Evolutionary conservation across 2,797 vertebrate species (phyloP), one percentile per base, ranked within the genome.

Genomic region (Trachops cirrhosus): DNA sequence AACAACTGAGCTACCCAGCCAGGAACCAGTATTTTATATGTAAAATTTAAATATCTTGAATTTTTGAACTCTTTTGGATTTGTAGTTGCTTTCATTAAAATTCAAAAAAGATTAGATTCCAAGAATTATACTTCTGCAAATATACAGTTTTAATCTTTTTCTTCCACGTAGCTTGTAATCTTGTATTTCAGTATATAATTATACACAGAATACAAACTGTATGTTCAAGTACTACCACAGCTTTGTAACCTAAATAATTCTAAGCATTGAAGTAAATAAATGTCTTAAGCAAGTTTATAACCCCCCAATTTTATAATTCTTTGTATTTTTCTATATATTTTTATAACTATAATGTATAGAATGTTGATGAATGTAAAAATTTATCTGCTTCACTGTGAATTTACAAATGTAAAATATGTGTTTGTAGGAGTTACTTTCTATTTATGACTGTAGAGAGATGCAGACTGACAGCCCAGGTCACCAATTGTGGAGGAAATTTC

Each of bases 401-500:
- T 83, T 88, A 90, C 34, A 82, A 59, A 80, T 94, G 12, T 96
- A 54, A 96, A 96, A 71, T 90, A 39, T 97, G 48, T 88, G 10
- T 98, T 98, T 97, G 44, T 94, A 99, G 99, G 99, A 99, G 95
- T 98, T 99, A 39, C 83, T 99, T 92, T 99, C 99, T 41, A 99
- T 99, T 97, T 99, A 99, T 98, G 99, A 99, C 97, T 99, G 99
- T 95, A 99, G 98, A 52, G 99, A 99, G 94, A 99, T 99, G 89
- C 98, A 98, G 83, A 98, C 67, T 0, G 99, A 99, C 95, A 98
- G 99, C 3, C 94, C 99, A 0, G 99, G 99, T 14, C 98, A 99
- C 15, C 99, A 99, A 15, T 98, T 99, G 71, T 99, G 99, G 99
- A 99, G 99, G 95, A 99, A 99, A 93, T 99, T 99, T 98, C 99